Conservation (phyloP, 2,113 vertebrate genomes). For the Psittacara wagleri region DNA sequence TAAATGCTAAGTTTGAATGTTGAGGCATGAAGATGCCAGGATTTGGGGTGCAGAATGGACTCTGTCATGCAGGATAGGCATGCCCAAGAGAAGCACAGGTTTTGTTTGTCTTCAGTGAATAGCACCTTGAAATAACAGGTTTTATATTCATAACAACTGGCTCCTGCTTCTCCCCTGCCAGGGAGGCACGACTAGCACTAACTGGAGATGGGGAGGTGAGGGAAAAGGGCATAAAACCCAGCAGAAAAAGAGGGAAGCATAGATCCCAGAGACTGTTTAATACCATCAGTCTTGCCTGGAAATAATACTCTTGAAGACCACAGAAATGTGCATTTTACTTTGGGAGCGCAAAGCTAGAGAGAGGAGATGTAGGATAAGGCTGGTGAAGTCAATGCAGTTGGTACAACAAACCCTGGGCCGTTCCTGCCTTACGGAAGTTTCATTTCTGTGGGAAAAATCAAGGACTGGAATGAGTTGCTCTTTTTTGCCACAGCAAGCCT, state of each 20-base stretch:
- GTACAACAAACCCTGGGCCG: not conserved
- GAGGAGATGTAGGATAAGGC: not conserved
- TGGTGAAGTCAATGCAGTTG: not conserved
- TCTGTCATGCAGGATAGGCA: not conserved
- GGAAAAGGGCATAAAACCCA: not conserved
- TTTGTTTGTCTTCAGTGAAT: not conserved
- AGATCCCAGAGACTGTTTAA: not conserved
- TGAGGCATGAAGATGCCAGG: not conserved
- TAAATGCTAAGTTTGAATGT: not conserved
- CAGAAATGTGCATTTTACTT: not conserved
- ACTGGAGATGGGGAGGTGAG: not conserved
- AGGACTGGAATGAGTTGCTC: not conserved
- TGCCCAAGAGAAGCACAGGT: not conserved
- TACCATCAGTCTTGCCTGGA: not conserved
- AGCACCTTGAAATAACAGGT: not conserved
- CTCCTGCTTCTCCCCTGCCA: not conserved
- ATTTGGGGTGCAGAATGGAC: not conserved
- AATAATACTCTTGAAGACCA: not conserved
- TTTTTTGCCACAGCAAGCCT: slow-evolving; percentile 35
- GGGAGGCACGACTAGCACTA: not conserved
- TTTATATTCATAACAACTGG: not conserved
- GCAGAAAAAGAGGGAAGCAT: not conserved
- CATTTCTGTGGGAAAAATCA: slow-evolving; percentile 65
- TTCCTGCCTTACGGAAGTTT: not conserved
- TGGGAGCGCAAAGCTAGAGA: not conserved